These are phyloP conservation scores for rabbit (Oryctolagus cuniculus) DNA, from an alignment of 2,113 vertebrate species.

Conservation along the genomic window DNA sequence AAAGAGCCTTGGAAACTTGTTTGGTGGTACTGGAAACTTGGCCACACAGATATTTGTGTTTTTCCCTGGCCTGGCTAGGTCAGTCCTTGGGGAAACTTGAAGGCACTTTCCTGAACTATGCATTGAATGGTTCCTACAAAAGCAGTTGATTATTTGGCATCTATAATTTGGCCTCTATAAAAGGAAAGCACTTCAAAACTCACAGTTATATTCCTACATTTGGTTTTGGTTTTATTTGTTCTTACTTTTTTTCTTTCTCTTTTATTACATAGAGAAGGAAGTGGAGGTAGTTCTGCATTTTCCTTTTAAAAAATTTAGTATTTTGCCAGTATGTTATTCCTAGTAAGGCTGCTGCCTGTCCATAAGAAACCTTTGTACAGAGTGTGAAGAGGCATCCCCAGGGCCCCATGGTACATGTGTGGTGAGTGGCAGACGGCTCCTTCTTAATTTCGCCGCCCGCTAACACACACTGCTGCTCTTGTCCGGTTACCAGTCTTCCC, in stretches of 20 bases:
- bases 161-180: neutral
- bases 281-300: neutral
- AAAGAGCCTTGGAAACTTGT: neutral
- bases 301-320: neutral
- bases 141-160: neutral
- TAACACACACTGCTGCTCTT: neutral
- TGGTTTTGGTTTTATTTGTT: neutral
- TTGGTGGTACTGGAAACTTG: neutral
- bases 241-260: neutral
- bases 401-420: neutral
- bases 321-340: neutral
- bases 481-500: neutral
- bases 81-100: constrained; percentile 1
- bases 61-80: neutral
- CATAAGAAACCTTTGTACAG: neutral
- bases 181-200: neutral
- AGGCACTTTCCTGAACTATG: constrained; percentile 35
- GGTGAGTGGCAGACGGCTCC: neutral
- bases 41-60: neutral
- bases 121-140: neutral
- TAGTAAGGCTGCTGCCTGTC: neutral
- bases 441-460: neutral
- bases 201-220: neutral
- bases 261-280: constrained; percentile 7
- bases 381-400: neutral